A percentile compares a stretch with the other conserved stretches of the same genome.
phyloP scores from a whole-genome alignment of 2,113 vertebrate genomes.

The Gymnogyps californianus region DNA sequence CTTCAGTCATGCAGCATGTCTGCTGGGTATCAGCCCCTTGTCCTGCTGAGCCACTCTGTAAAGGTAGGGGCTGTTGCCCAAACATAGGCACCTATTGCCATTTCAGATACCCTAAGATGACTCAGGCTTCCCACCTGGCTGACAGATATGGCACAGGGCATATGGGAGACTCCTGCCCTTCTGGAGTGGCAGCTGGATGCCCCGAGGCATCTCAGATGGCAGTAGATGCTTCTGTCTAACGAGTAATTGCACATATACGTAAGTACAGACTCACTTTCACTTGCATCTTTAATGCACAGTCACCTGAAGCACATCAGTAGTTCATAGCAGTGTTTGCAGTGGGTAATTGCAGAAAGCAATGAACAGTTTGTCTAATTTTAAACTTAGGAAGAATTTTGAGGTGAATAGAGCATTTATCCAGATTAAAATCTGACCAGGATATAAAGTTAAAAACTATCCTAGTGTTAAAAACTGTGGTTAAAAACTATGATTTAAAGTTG shows the following conservation, averaged over 20 bases:
- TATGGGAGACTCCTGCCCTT: not conserved
- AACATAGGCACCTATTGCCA: not conserved
- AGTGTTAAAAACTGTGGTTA: not conserved
- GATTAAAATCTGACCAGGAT: not conserved
- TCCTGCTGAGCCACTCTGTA: not conserved
- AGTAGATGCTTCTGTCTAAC: not conserved
- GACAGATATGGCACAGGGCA: not conserved
- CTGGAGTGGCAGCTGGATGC: slow-evolving; percentile 15
- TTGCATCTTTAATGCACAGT: not conserved
- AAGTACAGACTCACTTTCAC: not conserved
- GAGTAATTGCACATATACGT: not conserved
- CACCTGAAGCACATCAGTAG: not conserved
- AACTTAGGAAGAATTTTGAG: not conserved
- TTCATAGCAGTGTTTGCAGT: not conserved
- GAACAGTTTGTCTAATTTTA: not conserved
- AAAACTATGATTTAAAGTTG: not conserved
- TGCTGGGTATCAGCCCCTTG: not conserved
- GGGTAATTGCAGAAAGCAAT: not conserved
- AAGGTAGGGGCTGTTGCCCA: not conserved
- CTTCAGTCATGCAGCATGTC: rapidly evolving
- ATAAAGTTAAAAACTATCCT: not conserved
- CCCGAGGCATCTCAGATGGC: not conserved
- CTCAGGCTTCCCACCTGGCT: not conserved
- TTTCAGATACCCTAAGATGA: not conserved
- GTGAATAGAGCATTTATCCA: not conserved